Base-by-base conservation (phyloP, 2,113 vertebrate species). In the Diphyllodes magnificus region DNA sequence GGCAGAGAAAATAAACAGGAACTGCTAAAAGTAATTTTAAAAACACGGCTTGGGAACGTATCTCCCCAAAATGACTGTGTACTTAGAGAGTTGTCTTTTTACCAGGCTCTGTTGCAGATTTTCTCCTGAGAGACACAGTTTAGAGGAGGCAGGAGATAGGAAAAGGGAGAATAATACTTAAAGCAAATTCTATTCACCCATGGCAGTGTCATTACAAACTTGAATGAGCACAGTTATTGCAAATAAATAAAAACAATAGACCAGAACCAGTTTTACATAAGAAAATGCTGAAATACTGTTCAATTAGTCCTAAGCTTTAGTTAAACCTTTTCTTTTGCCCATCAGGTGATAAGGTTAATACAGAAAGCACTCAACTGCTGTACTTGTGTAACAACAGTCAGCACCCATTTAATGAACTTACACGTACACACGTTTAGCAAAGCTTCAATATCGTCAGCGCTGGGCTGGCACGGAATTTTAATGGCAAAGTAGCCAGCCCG, bases 201-300 rank as follows among this genome's bases (percentile, higher is more conserved):
- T 98, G 97, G 97, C 98, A 96, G 97, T 97, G 97, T 97, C 98
- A 98, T 98, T 98, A 98, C 97, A 98, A 98, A 98, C 97, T 97
- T 95, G 96, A 98, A 97, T 97, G 98, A 98, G 92, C 98, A 97
- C 97, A 95, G 96, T 98, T 98, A 98, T 98, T 98, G 97, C 96
- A 97, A 98, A 98, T 98, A 98, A 98, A 98, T 98, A 98, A 98
- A 98, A 98, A 98, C 98, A 98, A 98, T 97, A 96, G 97, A 98
- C 97, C 98, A 98, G 97, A 98, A 98, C 98, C 95, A 95, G 97
- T 98, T 98, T 98, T 98, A 97, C 98, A 97, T 97, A 97, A 97
- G 97, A 95, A 98, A 98, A 98, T 98, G 97, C 78, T 96, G 93
- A 98, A 98, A 98, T 96, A 95, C 80, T 57, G 56, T 98, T 97